These are phyloP conservation scores for Hirudinaria manillensis DNA, from an alignment of 2,888 invertebrate genomes.

Conservation along the genomic window DNA sequence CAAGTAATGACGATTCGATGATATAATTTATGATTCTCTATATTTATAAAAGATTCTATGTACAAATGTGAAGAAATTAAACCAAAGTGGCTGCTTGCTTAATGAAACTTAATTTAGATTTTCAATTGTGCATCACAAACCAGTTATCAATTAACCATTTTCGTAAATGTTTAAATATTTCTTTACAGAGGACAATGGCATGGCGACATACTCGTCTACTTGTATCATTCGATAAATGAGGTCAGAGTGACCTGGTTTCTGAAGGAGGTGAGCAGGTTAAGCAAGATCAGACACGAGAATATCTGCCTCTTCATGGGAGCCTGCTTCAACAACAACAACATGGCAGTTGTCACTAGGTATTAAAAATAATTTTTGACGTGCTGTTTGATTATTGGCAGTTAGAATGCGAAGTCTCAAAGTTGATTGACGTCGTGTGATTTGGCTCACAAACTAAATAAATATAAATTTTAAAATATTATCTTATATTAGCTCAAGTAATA, in stretches of 20 bases:
- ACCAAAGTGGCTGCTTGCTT: background rate
- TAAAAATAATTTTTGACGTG: background rate
- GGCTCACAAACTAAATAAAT: too few species aligned
- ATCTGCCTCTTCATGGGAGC: constrained; percentile 57
- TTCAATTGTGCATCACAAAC: too few species aligned
- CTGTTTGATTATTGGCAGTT: background rate
- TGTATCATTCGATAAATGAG: constrained; percentile 42
- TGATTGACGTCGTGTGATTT: background rate
- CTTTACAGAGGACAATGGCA: constrained; percentile 51
- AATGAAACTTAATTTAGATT: background rate
- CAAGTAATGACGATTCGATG: constrained; percentile 16
- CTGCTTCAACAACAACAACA: constrained; percentile 50
- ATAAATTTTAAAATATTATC: too few species aligned
- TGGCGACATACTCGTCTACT: constrained; percentile 55
- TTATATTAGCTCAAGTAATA: too few species aligned
- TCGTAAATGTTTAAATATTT: too few species aligned
- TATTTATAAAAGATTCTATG: too few species aligned
- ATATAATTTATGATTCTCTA: background rate
- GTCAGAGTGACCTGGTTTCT: constrained; percentile 40
- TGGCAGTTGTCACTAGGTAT: constrained; percentile 54
- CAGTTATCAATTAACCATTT: too few species aligned
- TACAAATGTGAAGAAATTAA: background rate
- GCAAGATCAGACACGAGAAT: constrained; percentile 56
- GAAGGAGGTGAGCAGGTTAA: constrained; percentile 50
- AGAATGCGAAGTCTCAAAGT: background rate